phyloP scores from a whole-genome alignment of 1,140 invertebrate species.

The Argopecten irradians region DNA sequence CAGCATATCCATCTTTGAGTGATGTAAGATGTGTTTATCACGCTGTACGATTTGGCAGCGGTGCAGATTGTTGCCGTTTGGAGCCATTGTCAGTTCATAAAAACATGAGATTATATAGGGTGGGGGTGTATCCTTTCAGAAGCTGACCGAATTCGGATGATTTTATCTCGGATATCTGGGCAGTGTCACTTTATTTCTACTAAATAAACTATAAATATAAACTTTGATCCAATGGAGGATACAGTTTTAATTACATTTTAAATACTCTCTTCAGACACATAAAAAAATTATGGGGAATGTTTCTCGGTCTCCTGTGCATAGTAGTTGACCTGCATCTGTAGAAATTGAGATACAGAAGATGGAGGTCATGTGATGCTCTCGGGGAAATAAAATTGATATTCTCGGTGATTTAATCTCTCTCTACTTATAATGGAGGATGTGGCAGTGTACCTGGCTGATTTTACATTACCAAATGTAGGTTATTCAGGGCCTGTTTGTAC shows the following conservation, averaged over 20 bases:
- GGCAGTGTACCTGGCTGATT: background rate
- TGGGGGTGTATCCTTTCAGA: background rate
- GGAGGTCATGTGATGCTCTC: background rate
- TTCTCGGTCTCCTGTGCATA: background rate
- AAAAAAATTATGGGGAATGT: background rate
- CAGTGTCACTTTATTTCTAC: background rate
- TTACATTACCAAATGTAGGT: background rate
- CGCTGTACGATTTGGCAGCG: background rate
- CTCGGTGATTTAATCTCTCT: background rate
- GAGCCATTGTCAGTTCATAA: background rate
- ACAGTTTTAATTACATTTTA: background rate
- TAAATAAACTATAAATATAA: background rate
- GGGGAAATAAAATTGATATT: background rate
- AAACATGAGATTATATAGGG: background rate
- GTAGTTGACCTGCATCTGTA: background rate
- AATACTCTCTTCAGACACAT: background rate
- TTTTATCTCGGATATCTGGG: background rate
- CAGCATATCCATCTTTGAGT: background rate
- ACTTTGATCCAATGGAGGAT: background rate
- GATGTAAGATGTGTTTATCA: constrained; percentile 11
- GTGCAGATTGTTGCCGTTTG: background rate
- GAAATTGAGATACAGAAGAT: background rate
- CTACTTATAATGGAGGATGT: background rate
- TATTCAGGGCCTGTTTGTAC: too few species aligned
- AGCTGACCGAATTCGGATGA: background rate